These are phyloP conservation scores for Chromoteleia sp. DNA, from an alignment of 2,888 invertebrate species.

Conservation along the genomic window DNA sequence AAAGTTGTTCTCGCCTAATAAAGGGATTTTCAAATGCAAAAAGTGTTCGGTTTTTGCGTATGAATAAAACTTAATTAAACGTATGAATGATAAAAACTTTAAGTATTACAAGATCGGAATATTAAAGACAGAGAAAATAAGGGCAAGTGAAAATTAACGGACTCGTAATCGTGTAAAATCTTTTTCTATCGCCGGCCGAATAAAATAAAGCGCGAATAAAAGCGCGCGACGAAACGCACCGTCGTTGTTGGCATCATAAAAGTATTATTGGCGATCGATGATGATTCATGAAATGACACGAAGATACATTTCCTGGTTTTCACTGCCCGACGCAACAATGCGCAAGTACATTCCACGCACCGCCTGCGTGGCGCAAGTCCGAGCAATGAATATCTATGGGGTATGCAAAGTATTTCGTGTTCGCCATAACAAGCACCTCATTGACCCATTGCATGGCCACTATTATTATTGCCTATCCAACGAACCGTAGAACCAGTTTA, in stretches of 20 bases:
- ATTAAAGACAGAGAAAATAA: conserved; percentile 46
- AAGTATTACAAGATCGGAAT: conserved; percentile 64
- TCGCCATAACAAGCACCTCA: conserved; percentile 83
- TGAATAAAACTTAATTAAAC: conserved; percentile 59
- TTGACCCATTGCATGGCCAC: conserved; percentile 81
- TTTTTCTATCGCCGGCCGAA: not conserved
- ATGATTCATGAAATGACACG: conserved; percentile 60
- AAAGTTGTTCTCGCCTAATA: conserved; percentile 70
- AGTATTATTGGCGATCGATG: conserved; percentile 26
- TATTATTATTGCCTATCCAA: conserved; percentile 79
- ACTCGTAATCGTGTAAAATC: not conserved
- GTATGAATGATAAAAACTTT: conserved; percentile 62
- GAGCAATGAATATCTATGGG: conserved; percentile 82
- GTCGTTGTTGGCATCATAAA: too few relatives aligned
- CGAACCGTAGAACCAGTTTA: conserved; percentile 79
- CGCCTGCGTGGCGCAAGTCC: conserved; percentile 66
- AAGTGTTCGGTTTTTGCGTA: conserved; percentile 51
- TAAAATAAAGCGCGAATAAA: too few relatives aligned
- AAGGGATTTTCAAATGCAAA: conserved; percentile 61
- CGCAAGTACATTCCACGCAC: conserved; percentile 67
- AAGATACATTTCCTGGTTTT: conserved; percentile 70
- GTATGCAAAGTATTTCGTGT: conserved; percentile 83
- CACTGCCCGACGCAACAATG: conserved; percentile 58
- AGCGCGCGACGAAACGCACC: too few relatives aligned
- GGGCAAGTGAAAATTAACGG: conserved; percentile 41